Evolutionary conservation across 2,888 invertebrate genomes (phyloP), one percentile per base, ranked within the genome.

Genomic region (Diachrysia chrysitis): DNA sequence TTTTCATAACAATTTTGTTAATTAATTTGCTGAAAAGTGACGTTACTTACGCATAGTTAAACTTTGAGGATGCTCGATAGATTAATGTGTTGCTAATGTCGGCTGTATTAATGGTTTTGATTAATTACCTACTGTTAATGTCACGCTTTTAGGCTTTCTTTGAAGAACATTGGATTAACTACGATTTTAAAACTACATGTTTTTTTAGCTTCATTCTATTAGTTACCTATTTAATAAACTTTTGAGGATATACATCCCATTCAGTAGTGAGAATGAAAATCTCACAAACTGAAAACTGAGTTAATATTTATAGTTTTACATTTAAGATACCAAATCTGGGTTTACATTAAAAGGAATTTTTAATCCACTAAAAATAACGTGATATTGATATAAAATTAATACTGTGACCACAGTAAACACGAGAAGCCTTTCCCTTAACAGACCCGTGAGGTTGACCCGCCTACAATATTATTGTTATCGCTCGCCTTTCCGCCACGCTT

Each of bases 11-110:
- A 75, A 71, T 65, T 78, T 77, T 66, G 68, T 73, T 85, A 87
- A 92, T 90, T 92, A 91, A 91, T 90, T 83, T 83, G 72, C 66
- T 58, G 62, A 62, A 32, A 10, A 32, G 63, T 71, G 70, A 74
- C 67, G 37, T 29, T 76, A 69, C 83, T 89, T 87, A 85, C 87
- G 85, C 83, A 79, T 83, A 83, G 84, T 89, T 88, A 71, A 81
- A 71, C 78, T 71, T 63, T 63, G 75, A 74, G 64, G 73, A 83
- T 74, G 74, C 71, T 82, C 58, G 59, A 68, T 66, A 71, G 73
- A 70, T 69, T 86, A 83, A 85, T 83, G 76, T 82, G 80, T 79
- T 66, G 79, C 71, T 81, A 89, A 87, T 89, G 83, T 35, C 56
- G 76, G 71, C 77, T 81, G 79, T 82, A 66, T 80, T 51, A 73